Base-by-base conservation (phyloP, 2,888 invertebrate genomes). In the Linyphia triangularis region DNA sequence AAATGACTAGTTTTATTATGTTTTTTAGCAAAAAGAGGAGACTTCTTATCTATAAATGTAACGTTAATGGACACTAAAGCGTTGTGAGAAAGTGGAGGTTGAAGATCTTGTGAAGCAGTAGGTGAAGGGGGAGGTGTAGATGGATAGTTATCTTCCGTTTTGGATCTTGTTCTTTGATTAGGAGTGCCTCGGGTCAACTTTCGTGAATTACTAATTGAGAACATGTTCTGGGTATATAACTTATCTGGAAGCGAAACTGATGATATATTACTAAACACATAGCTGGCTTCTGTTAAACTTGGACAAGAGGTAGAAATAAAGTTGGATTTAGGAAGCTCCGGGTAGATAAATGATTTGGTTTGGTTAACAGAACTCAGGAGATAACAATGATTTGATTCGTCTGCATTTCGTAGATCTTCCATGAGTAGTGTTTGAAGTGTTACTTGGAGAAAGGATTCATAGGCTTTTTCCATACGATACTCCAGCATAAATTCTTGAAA, bases 361-460 rank as follows among this genome's bases (percentile, higher is more conserved):
- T 89, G 59, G 65, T 82, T 83, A 0, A 77, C 78, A 59, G 85
- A 86, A 40, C 96, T 97, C 89, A 96, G 95, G 92, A 98, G 96
- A 94, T 98, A 96, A 92, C 95, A 95, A 43, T 97, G 95, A 93
- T 97, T 96, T 24, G 95, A 94, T 1, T 96, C 95, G 91, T 96
- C 95, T 30, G 61, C 59, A 9, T 73, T 73, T 7, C 96, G 94
- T 3, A 98, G 94, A 93, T 98, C 98, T 92, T 98, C 98, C 96
- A 98, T 97, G 3, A 96, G 94, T 26, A 98, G 94, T 0, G 98
- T 97, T 90, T 96, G 95, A 7, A 98, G 93, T 0, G 96, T 95
- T 16, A 97, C 95, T 94, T 95, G 95, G 78, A 97, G 94, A 90
- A 95, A 95, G 3, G 96, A 96, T 92, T 96, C 95, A 91, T 95